Conservation (phyloP, 2,797 vertebrate genomes). For the Takifugu ocellatus region DNA sequence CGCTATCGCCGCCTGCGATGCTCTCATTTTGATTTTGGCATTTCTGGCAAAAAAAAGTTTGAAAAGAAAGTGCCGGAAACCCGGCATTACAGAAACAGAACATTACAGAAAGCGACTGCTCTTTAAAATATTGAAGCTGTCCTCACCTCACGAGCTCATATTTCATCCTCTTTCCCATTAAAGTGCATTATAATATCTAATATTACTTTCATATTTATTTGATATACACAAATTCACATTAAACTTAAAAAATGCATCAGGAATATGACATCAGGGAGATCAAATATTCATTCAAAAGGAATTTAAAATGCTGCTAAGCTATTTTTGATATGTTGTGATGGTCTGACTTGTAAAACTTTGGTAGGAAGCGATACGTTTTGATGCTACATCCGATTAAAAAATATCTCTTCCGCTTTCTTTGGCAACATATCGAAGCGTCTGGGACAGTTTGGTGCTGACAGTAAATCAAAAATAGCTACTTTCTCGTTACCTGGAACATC, state of each 20-base stretch:
- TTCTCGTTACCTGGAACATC: slow-evolving; percentile 90
- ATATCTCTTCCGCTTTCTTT: background rate
- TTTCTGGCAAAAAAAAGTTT: background rate
- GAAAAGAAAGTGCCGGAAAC: background rate
- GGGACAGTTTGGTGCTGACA: background rate
- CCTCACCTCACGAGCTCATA: background rate
- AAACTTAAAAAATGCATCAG: slow-evolving; percentile 30
- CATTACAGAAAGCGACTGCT: slow-evolving; percentile 17
- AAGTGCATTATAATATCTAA: slow-evolving; percentile 22
- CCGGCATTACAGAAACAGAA: slow-evolving; percentile 9
- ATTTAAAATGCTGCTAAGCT: background rate
- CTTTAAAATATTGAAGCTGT: slow-evolving; percentile 40
- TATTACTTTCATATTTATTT: slow-evolving; percentile 19
- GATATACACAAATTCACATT: slow-evolving; percentile 10
- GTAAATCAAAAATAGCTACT: background rate
- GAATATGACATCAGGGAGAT: slow-evolving; percentile 6
- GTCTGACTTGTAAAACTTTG: background rate
- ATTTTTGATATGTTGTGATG: background rate
- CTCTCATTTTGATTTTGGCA: background rate
- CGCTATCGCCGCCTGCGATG: no score
- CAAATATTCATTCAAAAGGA: slow-evolving; percentile 12
- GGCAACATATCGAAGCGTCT: background rate
- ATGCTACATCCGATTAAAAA: background rate
- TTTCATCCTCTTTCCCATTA: slow-evolving; percentile 23
- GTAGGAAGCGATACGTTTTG: background rate